These are phyloP conservation scores for Diadophis punctatus DNA, from an alignment of 2,113 vertebrate species.

Conservation along the genomic window DNA sequence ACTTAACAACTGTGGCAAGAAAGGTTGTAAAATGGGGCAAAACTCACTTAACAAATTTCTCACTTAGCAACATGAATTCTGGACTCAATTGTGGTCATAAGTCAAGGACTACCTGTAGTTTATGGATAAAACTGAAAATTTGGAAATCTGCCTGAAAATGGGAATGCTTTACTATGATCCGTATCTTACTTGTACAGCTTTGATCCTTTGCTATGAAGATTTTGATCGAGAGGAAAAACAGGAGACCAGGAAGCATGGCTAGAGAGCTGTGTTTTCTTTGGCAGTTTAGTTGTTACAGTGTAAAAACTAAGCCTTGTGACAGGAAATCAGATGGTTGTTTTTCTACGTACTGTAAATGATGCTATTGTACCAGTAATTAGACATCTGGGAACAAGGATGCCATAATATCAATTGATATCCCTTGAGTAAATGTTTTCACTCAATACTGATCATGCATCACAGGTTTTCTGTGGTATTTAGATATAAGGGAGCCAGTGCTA, in stretches of 20 bases:
- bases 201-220: neutral
- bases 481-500: neutral
- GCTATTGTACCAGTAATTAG: constrained; percentile 39
- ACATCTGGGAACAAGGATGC: constrained; percentile 30
- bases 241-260: neutral
- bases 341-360: constrained; percentile 47
- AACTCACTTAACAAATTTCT: too few species aligned
- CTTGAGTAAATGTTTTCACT: constrained; percentile 26
- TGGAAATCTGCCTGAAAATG: neutral
- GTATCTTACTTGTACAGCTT: neutral
- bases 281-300: neutral
- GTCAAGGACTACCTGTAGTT: neutral
- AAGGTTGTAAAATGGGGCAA: too few species aligned
- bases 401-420: constrained; percentile 19
- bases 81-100: too few species aligned
- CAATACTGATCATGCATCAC: neutral
- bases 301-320: constrained; percentile 35
- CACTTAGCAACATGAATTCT: too few species aligned
- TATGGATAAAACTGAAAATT: neutral
- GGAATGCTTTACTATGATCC: neutral
- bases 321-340: constrained; percentile 44
- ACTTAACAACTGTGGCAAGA: too few species aligned
- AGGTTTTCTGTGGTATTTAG: neutral
- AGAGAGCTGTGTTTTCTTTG: neutral
- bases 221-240: neutral